phyloP scores from a whole-genome alignment of 2,888 invertebrate genomes.

The Eupithecia pulchellata region DNA sequence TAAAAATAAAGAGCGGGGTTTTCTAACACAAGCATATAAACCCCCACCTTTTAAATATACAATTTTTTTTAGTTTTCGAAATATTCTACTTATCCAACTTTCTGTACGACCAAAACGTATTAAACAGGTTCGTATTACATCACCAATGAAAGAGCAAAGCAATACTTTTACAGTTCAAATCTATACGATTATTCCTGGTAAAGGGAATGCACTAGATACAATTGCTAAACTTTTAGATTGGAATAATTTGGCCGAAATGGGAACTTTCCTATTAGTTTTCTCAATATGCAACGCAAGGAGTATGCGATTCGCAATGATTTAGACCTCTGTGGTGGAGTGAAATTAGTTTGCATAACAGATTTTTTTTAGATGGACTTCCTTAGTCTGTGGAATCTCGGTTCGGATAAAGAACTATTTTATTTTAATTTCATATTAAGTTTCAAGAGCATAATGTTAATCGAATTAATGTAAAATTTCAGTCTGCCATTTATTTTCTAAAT shows the following conservation, averaged over 20 bases:
- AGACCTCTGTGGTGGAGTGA: not conserved
- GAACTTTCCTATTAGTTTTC: slow-evolving; percentile 12
- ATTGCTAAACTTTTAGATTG: slow-evolving; percentile 34
- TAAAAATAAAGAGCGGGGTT: too few relatives aligned
- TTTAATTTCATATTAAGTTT: too few relatives aligned
- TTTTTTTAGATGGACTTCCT: not conserved
- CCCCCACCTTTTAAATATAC: too few relatives aligned
- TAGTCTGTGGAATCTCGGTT: too few relatives aligned
- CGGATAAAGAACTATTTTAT: too few relatives aligned
- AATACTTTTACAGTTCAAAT: slow-evolving; percentile 31
- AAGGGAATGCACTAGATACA: slow-evolving; percentile 11
- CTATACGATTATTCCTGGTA: not conserved
- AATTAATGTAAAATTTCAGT: too few relatives aligned
- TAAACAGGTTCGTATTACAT: not conserved
- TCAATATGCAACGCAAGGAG: slow-evolving; percentile 9
- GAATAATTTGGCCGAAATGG: slow-evolving; percentile 26
- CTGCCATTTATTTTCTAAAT: too few relatives aligned
- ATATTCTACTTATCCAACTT: too few relatives aligned
- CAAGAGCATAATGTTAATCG: too few relatives aligned
- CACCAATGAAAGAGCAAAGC: slow-evolving; percentile 8
- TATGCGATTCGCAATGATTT: not conserved
- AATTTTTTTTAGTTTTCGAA: too few relatives aligned
- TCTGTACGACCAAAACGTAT: not conserved
- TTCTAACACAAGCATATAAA: too few relatives aligned
- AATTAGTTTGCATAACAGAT: not conserved